A percentile compares a stretch with the other conserved stretches of the same genome.
Evolutionary conservation across 1,140 invertebrate genomes (phyloP).

Genomic region (Spodoptera frugiperda): DNA sequence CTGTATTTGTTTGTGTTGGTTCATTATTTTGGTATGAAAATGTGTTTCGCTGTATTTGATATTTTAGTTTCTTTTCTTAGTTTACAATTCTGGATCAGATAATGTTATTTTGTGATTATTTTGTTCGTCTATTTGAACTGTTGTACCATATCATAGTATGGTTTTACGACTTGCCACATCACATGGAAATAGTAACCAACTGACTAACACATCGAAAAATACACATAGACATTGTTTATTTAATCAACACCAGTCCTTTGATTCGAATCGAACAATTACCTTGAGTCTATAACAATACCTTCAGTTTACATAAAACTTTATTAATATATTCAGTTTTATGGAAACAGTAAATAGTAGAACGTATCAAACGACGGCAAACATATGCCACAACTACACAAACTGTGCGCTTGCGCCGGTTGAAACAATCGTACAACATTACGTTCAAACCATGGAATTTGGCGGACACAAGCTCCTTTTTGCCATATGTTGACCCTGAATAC

Average conservation of each 20-base stretch:
- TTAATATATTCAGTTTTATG: conserved; percentile 1
- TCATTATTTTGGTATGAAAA: background rate
- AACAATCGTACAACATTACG: conserved; percentile 39
- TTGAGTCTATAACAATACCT: background rate
- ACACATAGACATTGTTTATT: too few species aligned
- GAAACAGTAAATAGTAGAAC: background rate
- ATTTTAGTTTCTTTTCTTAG: too few species aligned
- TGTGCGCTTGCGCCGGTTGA: background rate
- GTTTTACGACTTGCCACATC: too few species aligned
- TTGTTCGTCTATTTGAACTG: too few species aligned
- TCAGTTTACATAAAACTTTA: background rate
- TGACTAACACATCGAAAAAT: too few species aligned
- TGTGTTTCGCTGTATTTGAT: too few species aligned
- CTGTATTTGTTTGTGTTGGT: background rate
- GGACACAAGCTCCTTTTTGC: conserved; percentile 65
- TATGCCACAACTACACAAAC: background rate
- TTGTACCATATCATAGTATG: too few species aligned
- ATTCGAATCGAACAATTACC: background rate
- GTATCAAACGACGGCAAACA: conserved; percentile 7
- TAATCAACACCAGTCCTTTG: background rate
- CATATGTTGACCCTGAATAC: conserved; percentile 84
- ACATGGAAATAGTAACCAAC: too few species aligned
- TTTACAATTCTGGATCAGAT: too few species aligned
- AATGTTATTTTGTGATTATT: too few species aligned
- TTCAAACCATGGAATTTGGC: conserved; percentile 71